phyloP scores from a whole-genome alignment of 2,113 vertebrate genomes.

The Parus major region DNA sequence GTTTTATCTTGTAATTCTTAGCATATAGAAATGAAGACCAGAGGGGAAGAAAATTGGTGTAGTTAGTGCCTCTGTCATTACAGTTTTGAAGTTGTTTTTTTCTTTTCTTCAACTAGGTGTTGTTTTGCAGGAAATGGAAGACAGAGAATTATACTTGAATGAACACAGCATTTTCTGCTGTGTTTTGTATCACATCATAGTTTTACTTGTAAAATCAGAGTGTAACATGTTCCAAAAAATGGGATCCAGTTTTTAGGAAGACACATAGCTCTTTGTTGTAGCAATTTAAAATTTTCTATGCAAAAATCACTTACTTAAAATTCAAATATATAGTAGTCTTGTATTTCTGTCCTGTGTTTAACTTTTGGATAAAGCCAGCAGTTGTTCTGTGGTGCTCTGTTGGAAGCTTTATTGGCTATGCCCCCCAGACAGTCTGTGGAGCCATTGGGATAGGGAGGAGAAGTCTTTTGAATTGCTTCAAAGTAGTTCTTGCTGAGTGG shows the following conservation, averaged over 20 bases:
- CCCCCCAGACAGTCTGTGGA: background rate
- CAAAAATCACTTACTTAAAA: background rate
- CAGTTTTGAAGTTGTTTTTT: background rate
- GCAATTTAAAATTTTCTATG: background rate
- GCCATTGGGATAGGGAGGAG: background rate
- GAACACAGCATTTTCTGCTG: background rate
- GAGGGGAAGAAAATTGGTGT: background rate
- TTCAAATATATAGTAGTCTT: background rate
- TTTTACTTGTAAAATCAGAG: background rate
- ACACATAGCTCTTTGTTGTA: background rate
- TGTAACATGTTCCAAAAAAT: background rate
- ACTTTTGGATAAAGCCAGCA: background rate
- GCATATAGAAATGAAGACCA: background rate
- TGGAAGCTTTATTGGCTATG: background rate
- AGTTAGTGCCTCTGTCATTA: background rate
- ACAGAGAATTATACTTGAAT: background rate
- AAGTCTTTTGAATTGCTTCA: background rate
- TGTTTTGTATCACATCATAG: background rate
- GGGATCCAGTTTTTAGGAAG: background rate
- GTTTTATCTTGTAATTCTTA: background rate
- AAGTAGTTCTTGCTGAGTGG: background rate
- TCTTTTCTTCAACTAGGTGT: background rate
- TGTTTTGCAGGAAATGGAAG: background rate
- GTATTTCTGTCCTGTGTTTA: background rate
- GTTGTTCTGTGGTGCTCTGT: background rate